Base-by-base conservation (phyloP, 1,140 invertebrate species). In the Dreissena polymorpha region DNA sequence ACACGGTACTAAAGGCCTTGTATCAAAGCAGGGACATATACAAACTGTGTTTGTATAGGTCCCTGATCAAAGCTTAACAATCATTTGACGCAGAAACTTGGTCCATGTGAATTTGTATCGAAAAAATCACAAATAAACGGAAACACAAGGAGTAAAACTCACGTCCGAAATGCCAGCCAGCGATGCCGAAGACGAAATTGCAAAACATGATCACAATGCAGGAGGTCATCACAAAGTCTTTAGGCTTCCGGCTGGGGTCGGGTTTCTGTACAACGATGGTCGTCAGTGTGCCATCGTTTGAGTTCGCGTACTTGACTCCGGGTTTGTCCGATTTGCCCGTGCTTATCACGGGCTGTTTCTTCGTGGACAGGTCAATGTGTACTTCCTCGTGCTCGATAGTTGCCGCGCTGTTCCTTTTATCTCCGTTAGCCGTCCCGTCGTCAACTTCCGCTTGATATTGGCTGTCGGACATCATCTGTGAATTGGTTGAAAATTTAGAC, bases 151-250 rank as follows among this genome's bases (percentile, higher is more conserved):
- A 27, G 23, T 49, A 50, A 10, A 53, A 82, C 84, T 86, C 70
- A 88, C 88, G 75, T 65, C 86, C 88, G 70, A 63, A 89, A 74
- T 88, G 86, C 74, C 85, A 88, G 23, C 87, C 87, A n/a, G 87
- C 73, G 13, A 89, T 39, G 23, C 87, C 88, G 72, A 87, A 89
- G 25, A 86, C 82, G 63, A 90, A 87, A 72, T 90, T 90, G 73
- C 89, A 90, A 18, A 79, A 68, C 71, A 90, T 85, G 50, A 90
- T 84, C 23, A 90, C 88, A 80, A 86, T 75, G 84, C 89, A 90
- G 18, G 86, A 87, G 0, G 86, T 87, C 23, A 87, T 88, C 55
- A 90, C 88, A 83, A 86, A 90, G 73, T 90, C 89, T 81, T 90
- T 90, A 18, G 89, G 89, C 68, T 90, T 90, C 14, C 85, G 55